These are phyloP conservation scores for Tympanuchus pallidicinctus DNA, from an alignment of 2,113 vertebrate genomes.

Conservation along the genomic window DNA sequence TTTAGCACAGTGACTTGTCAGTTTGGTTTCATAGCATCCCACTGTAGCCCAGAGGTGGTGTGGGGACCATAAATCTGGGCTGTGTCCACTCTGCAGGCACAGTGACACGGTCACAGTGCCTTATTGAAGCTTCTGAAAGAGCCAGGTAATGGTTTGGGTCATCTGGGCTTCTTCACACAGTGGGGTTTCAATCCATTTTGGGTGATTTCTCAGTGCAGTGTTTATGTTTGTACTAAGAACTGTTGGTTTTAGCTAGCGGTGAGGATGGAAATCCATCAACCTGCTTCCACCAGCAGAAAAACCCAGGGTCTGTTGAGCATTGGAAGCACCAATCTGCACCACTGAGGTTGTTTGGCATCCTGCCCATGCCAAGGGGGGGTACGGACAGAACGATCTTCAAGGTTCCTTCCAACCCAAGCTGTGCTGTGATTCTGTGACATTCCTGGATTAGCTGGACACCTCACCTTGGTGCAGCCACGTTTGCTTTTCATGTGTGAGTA, in stretches of 20 bases:
- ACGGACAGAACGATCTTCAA: too few species aligned
- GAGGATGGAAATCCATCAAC: neutral
- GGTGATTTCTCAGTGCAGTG: neutral
- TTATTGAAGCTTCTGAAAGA: neutral
- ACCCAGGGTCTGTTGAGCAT: neutral
- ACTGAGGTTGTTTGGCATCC: neutral
- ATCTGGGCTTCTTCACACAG: rapidly evolving
- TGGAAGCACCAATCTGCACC: neutral
- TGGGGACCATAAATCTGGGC: neutral
- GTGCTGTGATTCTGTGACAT: neutral
- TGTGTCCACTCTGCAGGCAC: rapidly evolving
- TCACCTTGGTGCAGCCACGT: neutral
- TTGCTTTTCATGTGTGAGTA: neutral
- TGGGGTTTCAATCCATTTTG: neutral
- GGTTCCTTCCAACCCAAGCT: neutral
- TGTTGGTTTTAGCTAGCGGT: neutral
- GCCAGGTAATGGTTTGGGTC: neutral
- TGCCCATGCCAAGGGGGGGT: too few species aligned
- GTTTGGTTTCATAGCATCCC: neutral
- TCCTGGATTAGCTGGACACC: neutral
- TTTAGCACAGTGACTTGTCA: neutral
- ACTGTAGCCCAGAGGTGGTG: neutral
- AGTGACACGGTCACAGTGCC: neutral
- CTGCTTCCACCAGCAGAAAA: neutral
- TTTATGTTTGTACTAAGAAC: neutral